Evolutionary conservation across 64 coral and sea anemone species (phyloP).

Genomic region (Stylophora pistillata): DNA sequence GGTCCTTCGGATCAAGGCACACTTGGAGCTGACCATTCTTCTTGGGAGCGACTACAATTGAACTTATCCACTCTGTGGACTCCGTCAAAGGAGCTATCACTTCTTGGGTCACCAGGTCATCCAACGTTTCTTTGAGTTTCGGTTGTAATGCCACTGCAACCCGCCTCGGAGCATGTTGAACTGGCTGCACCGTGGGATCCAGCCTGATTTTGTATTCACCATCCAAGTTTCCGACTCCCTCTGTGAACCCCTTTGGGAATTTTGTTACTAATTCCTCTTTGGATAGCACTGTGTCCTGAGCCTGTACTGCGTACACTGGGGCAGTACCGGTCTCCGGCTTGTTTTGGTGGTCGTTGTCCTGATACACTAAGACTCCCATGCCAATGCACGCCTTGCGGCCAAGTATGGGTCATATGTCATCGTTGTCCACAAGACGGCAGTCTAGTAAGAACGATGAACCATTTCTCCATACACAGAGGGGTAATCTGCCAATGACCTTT

Average conservation of each 20-base stretch:
- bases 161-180: constrained; percentile 44
- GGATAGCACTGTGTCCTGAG: constrained; percentile 11
- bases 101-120: constrained; percentile 13
- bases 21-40: constrained; percentile 49
- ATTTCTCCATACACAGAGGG: constrained; percentile 48
- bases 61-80: constrained; percentile 56
- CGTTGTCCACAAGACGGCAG: constrained; percentile 38
- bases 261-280: constrained; percentile 37
- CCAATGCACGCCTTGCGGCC: constrained; percentile 52
- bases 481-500: constrained; percentile 43
- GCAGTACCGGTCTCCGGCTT: constrained; percentile 25
- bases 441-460: constrained; percentile 33
- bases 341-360: constrained; percentile 41
- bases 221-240: constrained; percentile 53
- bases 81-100: constrained; percentile 36
- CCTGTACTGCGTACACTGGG: constrained; percentile 25
- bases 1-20: constrained; percentile 64
- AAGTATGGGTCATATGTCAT: constrained; percentile 45
- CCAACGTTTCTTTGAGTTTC: constrained; percentile 2
- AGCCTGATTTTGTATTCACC: constrained; percentile 55
- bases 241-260: constrained; percentile 37
- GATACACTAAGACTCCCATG: constrained; percentile 49
- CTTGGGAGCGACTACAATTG: constrained; percentile 49
- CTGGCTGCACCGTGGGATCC: constrained; percentile 23
- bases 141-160: constrained; percentile 33